These are phyloP conservation scores for Amphibalanus amphitrite DNA, from an alignment of 1,140 invertebrate genomes.

Conservation along the genomic window DNA sequence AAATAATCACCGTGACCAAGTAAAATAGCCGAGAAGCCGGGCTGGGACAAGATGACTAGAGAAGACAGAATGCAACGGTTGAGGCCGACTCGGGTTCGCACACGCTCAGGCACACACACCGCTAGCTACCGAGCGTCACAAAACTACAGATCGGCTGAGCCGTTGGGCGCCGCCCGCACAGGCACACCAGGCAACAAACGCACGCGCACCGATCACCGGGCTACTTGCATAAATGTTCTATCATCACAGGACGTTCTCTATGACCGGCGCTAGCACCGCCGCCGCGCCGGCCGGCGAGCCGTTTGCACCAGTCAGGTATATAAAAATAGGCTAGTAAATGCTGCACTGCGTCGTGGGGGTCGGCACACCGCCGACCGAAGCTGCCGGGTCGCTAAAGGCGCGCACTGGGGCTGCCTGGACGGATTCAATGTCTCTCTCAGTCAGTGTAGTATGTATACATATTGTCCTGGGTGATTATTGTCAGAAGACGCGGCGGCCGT, in stretches of 20 bases:
- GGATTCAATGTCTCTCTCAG: neutral
- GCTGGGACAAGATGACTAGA: neutral
- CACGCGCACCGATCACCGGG: neutral
- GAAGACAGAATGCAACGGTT: neutral
- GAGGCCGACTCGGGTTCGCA: neutral
- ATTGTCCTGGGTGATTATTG: neutral
- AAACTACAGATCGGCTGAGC: neutral
- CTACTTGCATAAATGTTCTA: neutral
- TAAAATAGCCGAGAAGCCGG: neutral
- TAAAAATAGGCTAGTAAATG: conserved; percentile 1
- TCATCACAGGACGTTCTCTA: conserved; percentile 3
- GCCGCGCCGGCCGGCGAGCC: neutral
- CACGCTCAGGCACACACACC: too few relatives aligned
- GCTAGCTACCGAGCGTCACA: neutral
- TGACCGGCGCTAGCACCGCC: neutral
- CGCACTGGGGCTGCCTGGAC: neutral
- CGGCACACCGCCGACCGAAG: neutral
- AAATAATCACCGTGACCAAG: neutral
- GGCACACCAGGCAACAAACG: neutral
- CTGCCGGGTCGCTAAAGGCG: too few relatives aligned
- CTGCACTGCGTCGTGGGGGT: conserved; percentile 5
- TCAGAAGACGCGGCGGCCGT: neutral
- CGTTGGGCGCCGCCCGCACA: too few relatives aligned
- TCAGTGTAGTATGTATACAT: too few relatives aligned
- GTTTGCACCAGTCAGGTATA: conserved; percentile 2